Evolutionary conservation across 1,140 invertebrate species (phyloP).

Genomic region (Tetramorium alpestre): DNA sequence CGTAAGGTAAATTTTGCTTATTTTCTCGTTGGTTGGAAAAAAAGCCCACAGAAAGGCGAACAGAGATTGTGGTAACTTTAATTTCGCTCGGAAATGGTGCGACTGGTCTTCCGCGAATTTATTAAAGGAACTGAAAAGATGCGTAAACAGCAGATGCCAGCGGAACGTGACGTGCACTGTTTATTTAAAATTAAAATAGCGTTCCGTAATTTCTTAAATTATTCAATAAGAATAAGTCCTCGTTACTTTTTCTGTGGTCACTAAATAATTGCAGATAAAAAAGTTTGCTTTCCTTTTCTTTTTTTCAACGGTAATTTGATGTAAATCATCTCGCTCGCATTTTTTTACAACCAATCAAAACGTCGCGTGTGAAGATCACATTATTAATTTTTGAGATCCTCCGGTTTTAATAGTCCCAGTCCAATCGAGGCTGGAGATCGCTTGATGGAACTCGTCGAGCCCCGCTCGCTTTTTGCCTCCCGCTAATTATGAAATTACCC

Average conservation of each 20-base stretch:
- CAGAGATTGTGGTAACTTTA: constrained; percentile 16
- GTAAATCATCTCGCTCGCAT: constrained; percentile 18
- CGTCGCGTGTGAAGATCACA: constrained; percentile 50
- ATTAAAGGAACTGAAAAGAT: background rate
- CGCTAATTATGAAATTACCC: constrained; percentile 74
- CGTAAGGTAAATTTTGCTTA: constrained; percentile 70
- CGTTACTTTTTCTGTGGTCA: background rate
- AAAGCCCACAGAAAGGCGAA: background rate
- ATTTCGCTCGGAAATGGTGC: constrained; percentile 5
- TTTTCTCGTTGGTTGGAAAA: constrained; percentile 12
- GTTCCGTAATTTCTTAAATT: background rate
- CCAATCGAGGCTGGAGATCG: constrained; percentile 45
- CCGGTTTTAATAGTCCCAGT: constrained; percentile 61
- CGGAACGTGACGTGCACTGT: background rate
- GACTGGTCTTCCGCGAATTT: background rate
- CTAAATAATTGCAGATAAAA: constrained; percentile 18
- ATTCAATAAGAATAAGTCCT: background rate
- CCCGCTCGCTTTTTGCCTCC: constrained; percentile 60
- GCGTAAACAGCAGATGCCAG: background rate
- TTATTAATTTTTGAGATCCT: constrained; percentile 67
- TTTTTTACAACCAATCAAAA: constrained; percentile 17
- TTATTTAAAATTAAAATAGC: background rate
- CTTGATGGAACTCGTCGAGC: constrained; percentile 65
- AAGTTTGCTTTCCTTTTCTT: background rate
- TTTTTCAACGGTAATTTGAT: background rate